Percentiles rank a stretch among this genome's conserved stretches.
Evolutionary conservation across 2,113 vertebrate species (phyloP).

Genomic region (Microcebus jonahi): DNA sequence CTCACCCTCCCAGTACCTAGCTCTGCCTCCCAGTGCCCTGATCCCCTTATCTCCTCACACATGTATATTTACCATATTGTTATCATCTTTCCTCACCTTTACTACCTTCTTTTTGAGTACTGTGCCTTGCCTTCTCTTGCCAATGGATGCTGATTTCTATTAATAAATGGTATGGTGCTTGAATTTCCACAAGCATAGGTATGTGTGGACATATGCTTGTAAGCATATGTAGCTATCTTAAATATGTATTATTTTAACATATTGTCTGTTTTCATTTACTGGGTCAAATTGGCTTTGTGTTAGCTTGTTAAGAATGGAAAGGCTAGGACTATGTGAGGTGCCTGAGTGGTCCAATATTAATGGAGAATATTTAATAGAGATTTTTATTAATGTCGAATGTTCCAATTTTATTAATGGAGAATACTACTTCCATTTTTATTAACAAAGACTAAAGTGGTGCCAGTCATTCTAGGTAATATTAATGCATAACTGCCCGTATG

Average conservation of each 20-base stretch:
- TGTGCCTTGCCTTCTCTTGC: not conserved
- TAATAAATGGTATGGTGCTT: not conserved
- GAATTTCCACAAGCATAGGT: not conserved
- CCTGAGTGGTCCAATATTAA: not conserved
- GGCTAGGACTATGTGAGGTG: not conserved
- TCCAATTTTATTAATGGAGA: not conserved
- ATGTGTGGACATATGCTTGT: not conserved
- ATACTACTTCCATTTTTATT: not conserved
- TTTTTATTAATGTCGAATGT: not conserved
- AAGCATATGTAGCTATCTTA: not conserved
- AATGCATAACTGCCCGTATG: not conserved
- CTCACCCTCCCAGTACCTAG: too few relatives aligned
- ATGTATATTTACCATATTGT: not conserved
- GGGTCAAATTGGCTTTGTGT: constrained; percentile 6
- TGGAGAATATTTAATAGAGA: not conserved
- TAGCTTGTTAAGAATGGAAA: not conserved
- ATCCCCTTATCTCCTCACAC: not conserved
- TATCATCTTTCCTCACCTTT: not conserved
- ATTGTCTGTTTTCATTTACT: not conserved
- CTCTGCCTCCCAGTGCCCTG: not conserved
- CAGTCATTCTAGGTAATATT: not conserved
- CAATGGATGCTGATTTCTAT: not conserved
- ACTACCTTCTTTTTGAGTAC: not conserved
- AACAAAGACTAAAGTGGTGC: not conserved
- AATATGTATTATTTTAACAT: not conserved